Conservation (phyloP, 2,797 vertebrate species). For the Sylvia borin region DNA sequence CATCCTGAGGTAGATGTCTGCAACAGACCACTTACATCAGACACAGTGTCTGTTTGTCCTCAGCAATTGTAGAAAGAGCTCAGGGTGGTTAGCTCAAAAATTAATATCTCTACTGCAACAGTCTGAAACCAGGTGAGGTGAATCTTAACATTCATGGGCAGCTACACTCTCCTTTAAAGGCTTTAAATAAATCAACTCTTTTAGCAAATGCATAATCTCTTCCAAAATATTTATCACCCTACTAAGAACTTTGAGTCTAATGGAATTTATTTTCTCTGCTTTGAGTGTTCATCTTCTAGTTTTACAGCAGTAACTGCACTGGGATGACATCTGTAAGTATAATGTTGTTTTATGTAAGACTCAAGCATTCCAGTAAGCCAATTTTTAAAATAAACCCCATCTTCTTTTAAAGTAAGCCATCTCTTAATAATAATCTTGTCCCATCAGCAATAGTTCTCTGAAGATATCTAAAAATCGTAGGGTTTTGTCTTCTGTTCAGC, state of each 20-base stretch:
- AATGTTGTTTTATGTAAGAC: not conserved
- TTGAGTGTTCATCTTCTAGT: not conserved
- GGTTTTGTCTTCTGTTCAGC: not conserved
- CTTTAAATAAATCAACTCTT: not conserved
- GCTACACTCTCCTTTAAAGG: not conserved
- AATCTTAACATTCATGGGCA: not conserved
- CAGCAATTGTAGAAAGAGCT: not conserved
- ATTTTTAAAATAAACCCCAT: not conserved
- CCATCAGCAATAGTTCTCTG: not conserved
- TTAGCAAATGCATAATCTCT: not conserved
- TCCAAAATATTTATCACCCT: constrained; percentile 19
- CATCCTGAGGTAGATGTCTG: not conserved
- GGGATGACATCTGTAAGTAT: not conserved
- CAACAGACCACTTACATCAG: not conserved
- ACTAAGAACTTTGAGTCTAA: not conserved
- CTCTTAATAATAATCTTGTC: not conserved
- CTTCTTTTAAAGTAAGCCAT: not conserved
- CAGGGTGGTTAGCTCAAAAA: not conserved
- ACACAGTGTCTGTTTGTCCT: not conserved
- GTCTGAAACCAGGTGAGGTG: constrained; percentile 21
- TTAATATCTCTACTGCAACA: not conserved
- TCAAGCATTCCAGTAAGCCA: not conserved
- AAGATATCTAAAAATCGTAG: not conserved
- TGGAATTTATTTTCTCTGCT: not conserved
- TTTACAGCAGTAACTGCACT: not conserved